Evolutionary conservation across 1,140 invertebrate species (phyloP), one percentile per base, ranked within the genome.

Genomic region (Leguminivora glycinivorella): DNA sequence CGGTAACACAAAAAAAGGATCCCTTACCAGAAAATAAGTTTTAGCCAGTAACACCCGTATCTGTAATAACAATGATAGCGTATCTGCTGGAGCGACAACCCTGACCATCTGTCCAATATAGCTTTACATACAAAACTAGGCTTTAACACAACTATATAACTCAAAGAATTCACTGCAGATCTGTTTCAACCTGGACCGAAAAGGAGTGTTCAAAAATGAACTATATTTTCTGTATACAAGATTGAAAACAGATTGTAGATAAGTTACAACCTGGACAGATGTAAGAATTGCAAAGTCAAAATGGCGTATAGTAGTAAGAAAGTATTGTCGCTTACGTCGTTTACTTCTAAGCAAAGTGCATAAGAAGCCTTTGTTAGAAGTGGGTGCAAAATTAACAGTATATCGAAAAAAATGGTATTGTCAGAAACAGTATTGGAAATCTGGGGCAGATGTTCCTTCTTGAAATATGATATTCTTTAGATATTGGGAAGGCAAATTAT

Each of bases 301-400:
- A 52, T 1, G 47, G 1, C 7, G 2, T 52, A 52, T 52, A 1
- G 47, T 6, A 17, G 17, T 1, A 22, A 22, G 2, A 52, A 52
- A 22, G 19, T n/a, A 17, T 9, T 52, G 47, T 52, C 47, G 47
- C 47, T 52, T 52, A 52, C 17, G 47, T 0, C 47, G 2, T 52
- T 52, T 52, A 22, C 7, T 52, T 52, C 19, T 22, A 52, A 52
- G 47, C 19, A 22, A 19, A 9, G 19, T 22, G 19, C 19, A 52
- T 22, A 52, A 52, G 47, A 52, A 19, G 10, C 19, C 47, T 52
- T 52, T 52, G 47, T 52, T 52, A 2, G 47, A 52, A 83, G 76
- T 85, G 78, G 82, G 81, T 83, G 83, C 83, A 74, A 84, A 83
- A 78, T 79, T 76, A 78, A 83, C 77, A 73, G 75, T 72, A 73